These are phyloP conservation scores for Passerina amoena DNA, from an alignment of 2,113 vertebrate genomes.

Conservation along the genomic window DNA sequence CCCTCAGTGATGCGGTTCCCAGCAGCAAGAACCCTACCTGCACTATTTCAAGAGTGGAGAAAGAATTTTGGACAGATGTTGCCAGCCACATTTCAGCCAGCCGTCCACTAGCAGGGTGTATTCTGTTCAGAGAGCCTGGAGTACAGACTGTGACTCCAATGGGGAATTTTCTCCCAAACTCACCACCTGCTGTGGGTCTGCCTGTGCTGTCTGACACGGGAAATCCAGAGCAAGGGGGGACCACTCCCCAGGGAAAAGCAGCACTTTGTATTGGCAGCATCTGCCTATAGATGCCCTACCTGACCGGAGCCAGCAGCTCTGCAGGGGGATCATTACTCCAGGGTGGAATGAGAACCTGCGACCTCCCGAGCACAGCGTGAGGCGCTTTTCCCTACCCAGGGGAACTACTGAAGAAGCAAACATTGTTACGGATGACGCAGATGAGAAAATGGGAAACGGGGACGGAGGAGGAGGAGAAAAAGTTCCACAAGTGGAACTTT, in stretches of 20 bases:
- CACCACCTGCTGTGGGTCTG: not conserved
- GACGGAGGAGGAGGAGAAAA: not conserved
- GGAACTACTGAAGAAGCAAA: not conserved
- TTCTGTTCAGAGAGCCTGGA: not conserved
- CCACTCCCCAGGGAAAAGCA: not conserved
- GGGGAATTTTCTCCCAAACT: not conserved
- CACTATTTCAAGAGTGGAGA: too few relatives aligned
- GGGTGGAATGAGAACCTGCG: not conserved
- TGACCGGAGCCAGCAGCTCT: not conserved
- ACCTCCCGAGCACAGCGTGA: not conserved
- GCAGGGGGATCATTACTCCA: not conserved
- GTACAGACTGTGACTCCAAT: rapidly evolving
- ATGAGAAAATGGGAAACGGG: not conserved
- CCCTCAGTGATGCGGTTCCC: not conserved
- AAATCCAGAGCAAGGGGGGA: rapidly evolving
- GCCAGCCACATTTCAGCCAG: not conserved
- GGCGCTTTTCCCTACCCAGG: not conserved
- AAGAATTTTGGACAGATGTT: not conserved
- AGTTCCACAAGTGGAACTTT: not conserved
- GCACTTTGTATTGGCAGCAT: not conserved
- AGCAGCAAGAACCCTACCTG: not conserved
- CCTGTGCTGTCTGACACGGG: not conserved
- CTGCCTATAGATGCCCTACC: not conserved
- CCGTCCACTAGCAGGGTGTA: rapidly evolving
- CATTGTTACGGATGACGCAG: not conserved